Evolutionary conservation across 2,797 vertebrate genomes (phyloP), one percentile per base, ranked within the genome.

Genomic region (Anableps anableps): DNA sequence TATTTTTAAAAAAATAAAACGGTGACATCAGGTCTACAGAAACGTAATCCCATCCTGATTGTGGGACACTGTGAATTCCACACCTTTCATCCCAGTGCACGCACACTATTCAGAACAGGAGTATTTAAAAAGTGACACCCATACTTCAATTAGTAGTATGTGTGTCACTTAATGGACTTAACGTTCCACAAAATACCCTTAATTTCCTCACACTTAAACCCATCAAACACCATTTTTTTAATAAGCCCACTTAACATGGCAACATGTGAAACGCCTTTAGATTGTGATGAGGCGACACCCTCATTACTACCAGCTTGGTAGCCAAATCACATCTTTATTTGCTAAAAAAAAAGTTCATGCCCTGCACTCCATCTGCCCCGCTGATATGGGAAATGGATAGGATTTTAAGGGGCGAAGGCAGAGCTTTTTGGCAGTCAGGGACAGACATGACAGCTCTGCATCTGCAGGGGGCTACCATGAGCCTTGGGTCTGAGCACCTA

Each of bases 301-400:
- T 86, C 34, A 43, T 82, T 75, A 79, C 75, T 77, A 78, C 73
- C 83, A 85, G 83, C 81, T 73, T 86, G 78, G 72, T 60, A 66
- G 81, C 79, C 89, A 87, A 91, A 91, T 81, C 82, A 78, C 53
- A 80, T 66, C 85, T 76, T 88, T 76, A 83, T 88, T 86, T 89
- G 83, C 90, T 58, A 79, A 85, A 85, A 78, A 85, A 84, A 94
- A 94, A 92, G 90, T 92, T 93, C 92, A 79, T 83, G 64, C 85
- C 91, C 93, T 89, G 93, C 85, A 85, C 89, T 93, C 79, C 26
- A 73, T 83, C 83, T 88, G 91, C 84, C 88, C 91, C 70, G 80
- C 92, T 92, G 91, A 89, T 93, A 76, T 2, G 85, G 91, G 94
- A 95, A 93, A 95, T 95, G 91, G 94, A 94, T 86, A 73, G 87